A percentile compares a stretch with the other conserved stretches of the same genome.
Conservation (phyloP, 2,888 invertebrate species). For the Drosophila colorata region DNA sequence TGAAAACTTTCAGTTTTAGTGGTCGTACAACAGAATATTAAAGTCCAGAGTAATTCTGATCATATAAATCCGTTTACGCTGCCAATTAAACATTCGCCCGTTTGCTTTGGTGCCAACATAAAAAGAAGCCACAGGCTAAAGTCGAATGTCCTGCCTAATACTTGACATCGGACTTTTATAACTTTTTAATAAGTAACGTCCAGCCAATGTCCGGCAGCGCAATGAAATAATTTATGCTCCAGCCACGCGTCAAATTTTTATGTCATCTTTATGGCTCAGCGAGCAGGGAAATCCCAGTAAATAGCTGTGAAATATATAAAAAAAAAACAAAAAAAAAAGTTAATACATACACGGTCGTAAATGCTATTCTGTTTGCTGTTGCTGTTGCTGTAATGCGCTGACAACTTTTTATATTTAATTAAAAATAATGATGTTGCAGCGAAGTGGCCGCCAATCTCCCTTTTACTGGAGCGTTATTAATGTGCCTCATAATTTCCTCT, state of each 20-base stretch:
- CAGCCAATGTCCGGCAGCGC: constrained; percentile 33
- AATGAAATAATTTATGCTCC: constrained; percentile 61
- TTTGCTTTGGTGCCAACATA: neutral
- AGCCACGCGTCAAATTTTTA: constrained; percentile 53
- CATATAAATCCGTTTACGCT: neutral
- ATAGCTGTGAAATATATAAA: constrained; percentile 49
- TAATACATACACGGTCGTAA: constrained; percentile 33
- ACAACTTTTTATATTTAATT: constrained; percentile 77
- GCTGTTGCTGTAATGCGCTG: constrained; percentile 40
- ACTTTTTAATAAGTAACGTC: constrained; percentile 72
- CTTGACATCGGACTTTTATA: constrained; percentile 50
- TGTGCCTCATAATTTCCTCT: constrained; percentile 58
- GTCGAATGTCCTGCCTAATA: constrained; percentile 6
- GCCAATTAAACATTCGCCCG: constrained; percentile 12
- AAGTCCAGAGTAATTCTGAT: too few relatives aligned
- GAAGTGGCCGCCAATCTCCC: constrained; percentile 42
- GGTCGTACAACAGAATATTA: too few relatives aligned
- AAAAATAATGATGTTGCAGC: constrained; percentile 74
- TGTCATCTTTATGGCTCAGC: constrained; percentile 56
- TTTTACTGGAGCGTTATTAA: constrained; percentile 66
- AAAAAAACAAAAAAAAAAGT: neutral
- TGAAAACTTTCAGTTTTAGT: neutral
- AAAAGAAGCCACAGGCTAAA: neutral
- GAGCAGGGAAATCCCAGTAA: constrained; percentile 39
- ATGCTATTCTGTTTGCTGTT: constrained; percentile 7